Conservation (phyloP, 2,113 vertebrate species). For the Athene noctua region DNA sequence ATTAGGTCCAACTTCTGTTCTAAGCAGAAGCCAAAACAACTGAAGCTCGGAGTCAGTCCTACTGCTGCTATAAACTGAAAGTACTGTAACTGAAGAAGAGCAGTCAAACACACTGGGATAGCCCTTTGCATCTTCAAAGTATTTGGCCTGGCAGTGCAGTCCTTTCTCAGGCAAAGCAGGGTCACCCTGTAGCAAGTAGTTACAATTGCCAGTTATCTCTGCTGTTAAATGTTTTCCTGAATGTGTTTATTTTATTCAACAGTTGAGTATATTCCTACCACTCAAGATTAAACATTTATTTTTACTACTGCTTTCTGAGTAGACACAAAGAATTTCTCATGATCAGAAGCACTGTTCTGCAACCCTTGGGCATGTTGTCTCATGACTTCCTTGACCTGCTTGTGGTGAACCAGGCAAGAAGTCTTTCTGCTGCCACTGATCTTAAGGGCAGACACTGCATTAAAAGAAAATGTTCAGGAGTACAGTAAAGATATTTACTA, state of each 20-base stretch:
- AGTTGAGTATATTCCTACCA: background rate
- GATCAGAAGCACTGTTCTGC: background rate
- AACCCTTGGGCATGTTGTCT: background rate
- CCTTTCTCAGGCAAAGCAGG: conserved; percentile 27
- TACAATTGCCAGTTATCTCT: background rate
- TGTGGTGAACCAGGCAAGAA: background rate
- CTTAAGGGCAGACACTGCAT: background rate
- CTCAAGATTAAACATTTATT: background rate
- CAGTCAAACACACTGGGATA: background rate
- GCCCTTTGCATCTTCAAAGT: background rate
- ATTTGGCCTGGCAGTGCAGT: background rate
- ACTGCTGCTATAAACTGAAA: background rate
- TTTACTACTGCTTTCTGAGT: conserved; percentile 17
- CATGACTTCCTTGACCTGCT: background rate
- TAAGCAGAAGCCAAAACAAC: background rate
- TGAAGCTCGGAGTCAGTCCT: background rate
- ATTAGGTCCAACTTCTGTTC: background rate
- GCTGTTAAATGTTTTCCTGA: background rate
- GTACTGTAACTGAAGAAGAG: background rate
- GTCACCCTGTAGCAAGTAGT: background rate
- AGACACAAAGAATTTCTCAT: background rate
- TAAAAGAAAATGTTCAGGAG: background rate
- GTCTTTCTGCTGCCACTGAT: background rate
- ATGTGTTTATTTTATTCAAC: background rate
- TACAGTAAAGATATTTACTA: background rate